phyloP scores from a whole-genome alignment of 2,113 vertebrate genomes.

The Protobothrops mucrosquamatus region DNA sequence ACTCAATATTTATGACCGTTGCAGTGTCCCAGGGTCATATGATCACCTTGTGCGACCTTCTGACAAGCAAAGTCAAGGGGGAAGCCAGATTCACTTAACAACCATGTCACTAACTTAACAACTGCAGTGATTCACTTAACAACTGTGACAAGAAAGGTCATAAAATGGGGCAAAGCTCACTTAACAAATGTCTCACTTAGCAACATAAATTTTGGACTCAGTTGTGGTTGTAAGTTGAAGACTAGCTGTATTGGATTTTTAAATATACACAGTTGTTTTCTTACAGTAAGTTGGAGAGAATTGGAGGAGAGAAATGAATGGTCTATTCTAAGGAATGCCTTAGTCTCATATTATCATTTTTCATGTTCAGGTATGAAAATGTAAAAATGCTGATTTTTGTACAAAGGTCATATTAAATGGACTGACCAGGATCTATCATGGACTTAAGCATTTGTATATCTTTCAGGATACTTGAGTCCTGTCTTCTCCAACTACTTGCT shows the following conservation, averaged over 20 bases:
- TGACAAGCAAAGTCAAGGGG: neutral
- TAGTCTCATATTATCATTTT: neutral
- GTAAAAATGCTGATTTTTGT: neutral
- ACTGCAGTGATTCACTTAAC: neutral
- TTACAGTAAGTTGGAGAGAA: neutral
- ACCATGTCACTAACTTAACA: neutral
- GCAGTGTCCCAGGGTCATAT: neutral
- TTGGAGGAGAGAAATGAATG: too few relatives aligned
- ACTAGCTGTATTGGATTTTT: neutral
- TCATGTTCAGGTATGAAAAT: neutral
- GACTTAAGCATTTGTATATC: neutral
- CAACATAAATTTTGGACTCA: neutral
- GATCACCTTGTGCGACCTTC: neutral
- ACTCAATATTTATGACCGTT: neutral
- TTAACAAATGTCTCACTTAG: neutral
- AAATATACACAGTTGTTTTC: neutral
- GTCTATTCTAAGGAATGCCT: neutral
- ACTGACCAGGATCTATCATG: neutral
- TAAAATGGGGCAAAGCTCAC: neutral
- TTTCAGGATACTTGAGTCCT: neutral
- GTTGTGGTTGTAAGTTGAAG: neutral
- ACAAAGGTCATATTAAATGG: neutral
- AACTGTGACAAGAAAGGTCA: neutral
- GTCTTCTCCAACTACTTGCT: accelerated
- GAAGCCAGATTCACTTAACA: neutral